phyloP scores from a whole-genome alignment of 1,140 invertebrate species.

The Micrasema minimum region DNA sequence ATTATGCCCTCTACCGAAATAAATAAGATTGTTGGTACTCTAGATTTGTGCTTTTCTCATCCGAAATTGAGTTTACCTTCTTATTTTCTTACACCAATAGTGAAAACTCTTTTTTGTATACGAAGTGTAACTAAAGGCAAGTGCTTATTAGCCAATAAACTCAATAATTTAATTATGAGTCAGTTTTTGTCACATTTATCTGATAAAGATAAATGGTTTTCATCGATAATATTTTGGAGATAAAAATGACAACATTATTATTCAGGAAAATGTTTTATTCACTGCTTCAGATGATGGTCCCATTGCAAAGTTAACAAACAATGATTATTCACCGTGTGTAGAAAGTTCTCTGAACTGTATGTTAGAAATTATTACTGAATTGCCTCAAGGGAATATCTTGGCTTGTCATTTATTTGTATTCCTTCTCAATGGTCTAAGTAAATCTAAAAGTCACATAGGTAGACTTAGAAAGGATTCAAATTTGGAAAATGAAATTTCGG shows the following conservation, averaged over 20 bases:
- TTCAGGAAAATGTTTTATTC: constrained; percentile 36
- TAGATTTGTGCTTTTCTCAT: constrained; percentile 61
- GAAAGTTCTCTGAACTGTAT: constrained; percentile 45
- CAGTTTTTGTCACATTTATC: constrained; percentile 49
- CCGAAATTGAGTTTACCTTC: constrained; percentile 56
- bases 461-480: not conserved
- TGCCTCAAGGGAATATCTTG: constrained; percentile 24
- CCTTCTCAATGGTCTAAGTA: constrained; percentile 39
- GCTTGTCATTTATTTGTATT: constrained; percentile 45
- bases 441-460: constrained; percentile 9
- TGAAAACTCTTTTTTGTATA: constrained; percentile 59
- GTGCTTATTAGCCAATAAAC: constrained; percentile 56
- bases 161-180: constrained; percentile 60
- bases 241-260: constrained; percentile 36
- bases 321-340: constrained; percentile 16
- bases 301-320: constrained; percentile 26
- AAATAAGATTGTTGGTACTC: constrained; percentile 60
- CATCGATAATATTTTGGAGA: constrained; percentile 40
- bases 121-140: constrained; percentile 56
- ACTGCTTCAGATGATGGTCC: constrained; percentile 37
- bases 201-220: constrained; percentile 41
- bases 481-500: constrained; percentile 1
- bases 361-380: constrained; percentile 41
- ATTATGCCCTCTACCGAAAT: constrained; percentile 61
- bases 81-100: constrained; percentile 56